phyloP scores from a whole-genome alignment of 2,888 invertebrate species.

The Hyalella azteca region DNA sequence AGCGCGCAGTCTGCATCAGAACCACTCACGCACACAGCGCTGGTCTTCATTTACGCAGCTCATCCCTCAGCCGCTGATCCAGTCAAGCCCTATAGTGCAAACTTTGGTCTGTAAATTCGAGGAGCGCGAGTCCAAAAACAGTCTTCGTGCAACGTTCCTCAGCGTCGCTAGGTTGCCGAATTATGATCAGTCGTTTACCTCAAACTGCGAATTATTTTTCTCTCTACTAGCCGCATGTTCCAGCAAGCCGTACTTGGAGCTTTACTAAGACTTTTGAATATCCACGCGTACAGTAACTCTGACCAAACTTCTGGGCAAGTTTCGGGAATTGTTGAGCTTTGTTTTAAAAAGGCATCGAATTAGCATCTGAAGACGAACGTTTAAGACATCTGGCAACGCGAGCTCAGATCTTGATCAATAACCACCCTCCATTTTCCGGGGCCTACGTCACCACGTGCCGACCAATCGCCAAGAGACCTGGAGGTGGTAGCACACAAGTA shows the following conservation, averaged over 20 bases:
- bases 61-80: background rate
- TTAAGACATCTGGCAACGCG: slow-evolving; percentile 50
- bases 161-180: background rate
- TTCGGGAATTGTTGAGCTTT: slow-evolving; percentile 1
- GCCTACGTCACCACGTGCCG: slow-evolving; percentile 52
- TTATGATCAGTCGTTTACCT: background rate
- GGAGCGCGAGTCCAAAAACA: background rate
- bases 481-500: slow-evolving; percentile 54
- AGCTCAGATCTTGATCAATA: slow-evolving; percentile 56
- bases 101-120: background rate
- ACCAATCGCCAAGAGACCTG: slow-evolving; percentile 49
- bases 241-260: no score
- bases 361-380: slow-evolving; percentile 30
- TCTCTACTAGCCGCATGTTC: no score
- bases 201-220: background rate
- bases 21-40: no score
- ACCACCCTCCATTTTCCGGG: slow-evolving; percentile 56
- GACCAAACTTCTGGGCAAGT: background rate
- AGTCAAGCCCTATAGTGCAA: background rate
- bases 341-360: slow-evolving; percentile 2
- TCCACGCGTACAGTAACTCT: background rate
- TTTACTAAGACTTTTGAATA: background rate
- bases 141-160: background rate
- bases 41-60: no score
- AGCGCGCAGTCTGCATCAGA: no score